Percentiles rank a stretch among this genome's conserved stretches.
Conservation (phyloP, 2,797 vertebrate species). For the Sebastes melanostomus region DNA sequence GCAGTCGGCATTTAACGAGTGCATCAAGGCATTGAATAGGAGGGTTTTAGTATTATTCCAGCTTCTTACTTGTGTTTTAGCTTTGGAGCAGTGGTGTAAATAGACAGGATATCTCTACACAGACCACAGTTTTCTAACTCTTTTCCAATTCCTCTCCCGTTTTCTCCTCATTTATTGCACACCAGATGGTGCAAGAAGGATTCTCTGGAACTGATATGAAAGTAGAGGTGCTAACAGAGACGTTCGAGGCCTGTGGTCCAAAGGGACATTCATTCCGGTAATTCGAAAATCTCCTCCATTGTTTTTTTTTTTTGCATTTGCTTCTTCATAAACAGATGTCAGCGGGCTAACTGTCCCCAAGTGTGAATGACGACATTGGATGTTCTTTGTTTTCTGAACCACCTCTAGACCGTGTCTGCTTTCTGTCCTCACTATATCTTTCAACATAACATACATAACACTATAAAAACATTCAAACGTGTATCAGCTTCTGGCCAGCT, state of each 20-base stretch:
- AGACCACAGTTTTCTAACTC: slow-evolving; percentile 18
- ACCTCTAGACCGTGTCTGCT: neutral
- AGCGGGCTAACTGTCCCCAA: slow-evolving; percentile 11
- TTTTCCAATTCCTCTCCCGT: slow-evolving; percentile 4
- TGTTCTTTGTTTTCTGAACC: slow-evolving; percentile 50
- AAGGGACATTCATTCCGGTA: slow-evolving; percentile 33
- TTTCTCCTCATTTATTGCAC: slow-evolving; percentile 36
- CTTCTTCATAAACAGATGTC: slow-evolving; percentile 51
- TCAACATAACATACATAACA: slow-evolving; percentile 28
- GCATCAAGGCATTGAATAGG: slow-evolving; percentile 36
- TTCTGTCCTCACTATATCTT: slow-evolving; percentile 28
- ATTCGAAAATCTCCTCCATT: slow-evolving; percentile 28
- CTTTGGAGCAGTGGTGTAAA: slow-evolving; percentile 27
- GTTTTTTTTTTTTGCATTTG: slow-evolving; percentile 23
- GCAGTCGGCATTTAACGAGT: slow-evolving; percentile 53
- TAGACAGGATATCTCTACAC: slow-evolving; percentile 20
- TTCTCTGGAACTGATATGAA: slow-evolving; percentile 33
- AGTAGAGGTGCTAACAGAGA: slow-evolving; percentile 33
- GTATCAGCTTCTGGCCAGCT: slow-evolving; percentile 24
- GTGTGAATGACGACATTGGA: slow-evolving; percentile 40
- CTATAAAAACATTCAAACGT: slow-evolving; percentile 39
- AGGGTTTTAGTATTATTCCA: slow-evolving; percentile 36
- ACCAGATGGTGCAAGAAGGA: slow-evolving; percentile 48
- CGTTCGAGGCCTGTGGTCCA: slow-evolving; percentile 19
- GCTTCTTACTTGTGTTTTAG: slow-evolving; percentile 37